Evolutionary conservation across 2,113 vertebrate species (phyloP).

Genomic region (Pseudopipra pipra): DNA sequence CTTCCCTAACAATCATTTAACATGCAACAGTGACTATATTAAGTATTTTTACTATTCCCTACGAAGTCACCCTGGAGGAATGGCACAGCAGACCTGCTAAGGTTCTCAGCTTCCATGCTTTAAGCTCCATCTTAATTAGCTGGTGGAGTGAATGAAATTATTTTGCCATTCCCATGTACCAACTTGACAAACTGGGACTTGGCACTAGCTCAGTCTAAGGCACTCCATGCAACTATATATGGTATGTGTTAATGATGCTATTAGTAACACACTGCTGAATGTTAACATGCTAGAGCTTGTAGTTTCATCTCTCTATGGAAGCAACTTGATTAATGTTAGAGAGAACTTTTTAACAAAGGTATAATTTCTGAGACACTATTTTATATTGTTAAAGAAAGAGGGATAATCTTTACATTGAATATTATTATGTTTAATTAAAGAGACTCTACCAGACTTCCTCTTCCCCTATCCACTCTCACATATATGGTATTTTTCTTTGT

Average conservation of each 20-base stretch:
- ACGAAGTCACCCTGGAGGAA: constrained; percentile 64
- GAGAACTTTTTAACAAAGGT: constrained; percentile 58
- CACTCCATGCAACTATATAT: constrained; percentile 34
- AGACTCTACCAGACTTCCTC: constrained; percentile 16
- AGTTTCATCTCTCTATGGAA: constrained; percentile 49
- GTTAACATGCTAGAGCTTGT: constrained; percentile 53
- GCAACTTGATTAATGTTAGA: constrained; percentile 41
- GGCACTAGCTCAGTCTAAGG: constrained; percentile 31
- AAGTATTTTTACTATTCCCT: constrained; percentile 56
- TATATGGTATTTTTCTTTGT: background rate
- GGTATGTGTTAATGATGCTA: constrained; percentile 65
- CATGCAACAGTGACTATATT: constrained; percentile 35
- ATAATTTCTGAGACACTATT: constrained; percentile 56
- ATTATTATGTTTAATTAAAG: constrained; percentile 70
- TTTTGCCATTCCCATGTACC: constrained; percentile 63
- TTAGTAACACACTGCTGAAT: constrained; percentile 63
- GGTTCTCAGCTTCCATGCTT: constrained; percentile 55
- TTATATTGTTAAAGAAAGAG: constrained; percentile 57
- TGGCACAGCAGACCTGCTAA: constrained; percentile 29
- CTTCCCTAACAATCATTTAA: constrained; percentile 47
- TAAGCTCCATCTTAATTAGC: constrained; percentile 71
- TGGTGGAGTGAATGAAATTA: constrained; percentile 53
- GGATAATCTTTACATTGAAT: constrained; percentile 59
- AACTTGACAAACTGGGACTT: constrained; percentile 64
- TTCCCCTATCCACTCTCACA: background rate